Conservation (phyloP, 1,140 invertebrate genomes). For the Camponotus vicinus region DNA sequence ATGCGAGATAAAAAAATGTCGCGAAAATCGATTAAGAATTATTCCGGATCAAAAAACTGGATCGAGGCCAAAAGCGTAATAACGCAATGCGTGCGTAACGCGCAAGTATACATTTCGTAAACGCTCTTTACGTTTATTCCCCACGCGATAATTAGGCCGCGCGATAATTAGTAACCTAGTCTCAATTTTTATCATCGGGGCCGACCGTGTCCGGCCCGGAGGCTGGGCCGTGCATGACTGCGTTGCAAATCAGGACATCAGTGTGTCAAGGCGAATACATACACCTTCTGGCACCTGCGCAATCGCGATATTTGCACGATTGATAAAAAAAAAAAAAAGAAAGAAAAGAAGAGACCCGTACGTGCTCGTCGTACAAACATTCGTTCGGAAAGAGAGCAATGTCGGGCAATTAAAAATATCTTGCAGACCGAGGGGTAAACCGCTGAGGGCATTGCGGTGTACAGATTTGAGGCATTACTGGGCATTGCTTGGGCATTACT, state of each 20-base stretch:
- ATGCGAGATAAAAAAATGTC: neutral
- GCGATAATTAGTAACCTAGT: conserved; percentile 69
- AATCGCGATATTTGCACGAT: conserved; percentile 52
- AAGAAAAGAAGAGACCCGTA: conserved; percentile 21
- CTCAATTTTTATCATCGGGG: conserved; percentile 71
- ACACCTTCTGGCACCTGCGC: conserved; percentile 15
- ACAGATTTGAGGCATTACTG: too few species aligned
- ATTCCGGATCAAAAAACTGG: neutral
- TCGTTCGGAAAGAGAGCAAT: neutral
- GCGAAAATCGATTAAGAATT: neutral
- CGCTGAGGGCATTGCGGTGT: too few species aligned
- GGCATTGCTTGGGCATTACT: too few species aligned
- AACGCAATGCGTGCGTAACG: neutral
- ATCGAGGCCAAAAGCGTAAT: neutral
- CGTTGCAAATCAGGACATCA: conserved; percentile 65
- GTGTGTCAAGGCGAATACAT: conserved; percentile 69
- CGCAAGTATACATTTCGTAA: conserved; percentile 19
- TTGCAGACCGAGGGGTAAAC: too few species aligned
- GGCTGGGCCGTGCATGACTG: conserved; percentile 69
- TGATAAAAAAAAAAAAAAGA: conserved; percentile 54
- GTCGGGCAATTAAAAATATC: conserved; percentile 1
- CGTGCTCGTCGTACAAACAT: conserved; percentile 35
- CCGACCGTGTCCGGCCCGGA: conserved; percentile 48
- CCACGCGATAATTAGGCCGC: conserved; percentile 35
- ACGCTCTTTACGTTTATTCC: conserved; percentile 3